phyloP scores from a whole-genome alignment of 2,888 invertebrate genomes.

The Cephus sareptanus region DNA sequence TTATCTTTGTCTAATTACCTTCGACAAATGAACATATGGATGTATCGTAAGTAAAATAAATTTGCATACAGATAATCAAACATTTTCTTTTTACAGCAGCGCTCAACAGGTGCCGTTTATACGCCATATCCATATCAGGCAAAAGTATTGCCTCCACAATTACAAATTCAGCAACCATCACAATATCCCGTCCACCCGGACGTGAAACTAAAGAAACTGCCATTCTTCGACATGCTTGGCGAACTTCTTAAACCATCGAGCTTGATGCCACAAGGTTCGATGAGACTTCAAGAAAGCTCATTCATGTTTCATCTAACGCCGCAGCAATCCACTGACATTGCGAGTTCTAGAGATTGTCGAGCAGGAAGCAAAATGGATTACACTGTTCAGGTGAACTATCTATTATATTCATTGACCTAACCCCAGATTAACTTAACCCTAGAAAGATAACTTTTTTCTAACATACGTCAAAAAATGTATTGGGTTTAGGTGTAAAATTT shows the following conservation, averaged over 20 bases:
- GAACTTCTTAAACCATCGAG: constrained; percentile 92
- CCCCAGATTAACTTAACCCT: too few species aligned
- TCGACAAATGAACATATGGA: background rate
- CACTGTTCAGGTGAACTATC: constrained; percentile 69
- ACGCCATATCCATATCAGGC: constrained; percentile 51
- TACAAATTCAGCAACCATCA: constrained; percentile 52
- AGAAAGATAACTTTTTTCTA: too few species aligned
- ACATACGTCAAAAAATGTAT: too few species aligned
- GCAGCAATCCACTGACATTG: constrained; percentile 91
- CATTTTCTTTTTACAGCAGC: constrained; percentile 27
- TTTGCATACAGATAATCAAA: background rate
- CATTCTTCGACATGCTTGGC: constrained; percentile 90
- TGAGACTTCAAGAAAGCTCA: constrained; percentile 84
- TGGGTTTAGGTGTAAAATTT: too few species aligned
- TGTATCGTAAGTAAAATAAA: background rate
- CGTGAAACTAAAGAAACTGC: constrained; percentile 89
- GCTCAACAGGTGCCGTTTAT: constrained; percentile 47
- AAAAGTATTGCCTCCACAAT: constrained; percentile 49
- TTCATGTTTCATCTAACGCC: constrained; percentile 93
- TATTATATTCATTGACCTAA: too few species aligned
- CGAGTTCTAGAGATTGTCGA: constrained; percentile 80
- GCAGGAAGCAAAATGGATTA: constrained; percentile 78
- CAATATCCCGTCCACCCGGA: constrained; percentile 90
- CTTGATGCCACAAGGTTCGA: constrained; percentile 75
- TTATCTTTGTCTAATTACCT: background rate